A percentile compares a stretch with the other conserved stretches of the same genome.
Evolutionary conservation across 2,113 vertebrate species (phyloP).

Genomic region (Recurvirostra avosetta): DNA sequence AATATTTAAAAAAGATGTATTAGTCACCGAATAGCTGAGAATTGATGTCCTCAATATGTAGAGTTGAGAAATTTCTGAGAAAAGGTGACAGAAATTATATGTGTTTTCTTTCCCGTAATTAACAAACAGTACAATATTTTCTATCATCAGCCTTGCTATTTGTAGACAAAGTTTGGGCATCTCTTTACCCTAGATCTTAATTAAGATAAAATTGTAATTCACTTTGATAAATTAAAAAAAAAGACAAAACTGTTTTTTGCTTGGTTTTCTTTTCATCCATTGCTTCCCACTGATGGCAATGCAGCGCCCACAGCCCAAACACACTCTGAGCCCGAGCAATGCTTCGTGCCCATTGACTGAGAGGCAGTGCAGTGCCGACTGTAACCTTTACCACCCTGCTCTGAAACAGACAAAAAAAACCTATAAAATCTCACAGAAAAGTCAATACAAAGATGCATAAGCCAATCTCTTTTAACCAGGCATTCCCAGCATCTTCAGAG

Average conservation of each 20-base stretch:
- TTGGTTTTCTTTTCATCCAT: neutral
- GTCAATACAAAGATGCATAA: neutral
- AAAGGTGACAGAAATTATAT: neutral
- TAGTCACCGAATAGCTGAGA: neutral
- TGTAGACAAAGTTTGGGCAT: neutral
- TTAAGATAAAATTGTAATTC: neutral
- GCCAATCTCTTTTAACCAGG: neutral
- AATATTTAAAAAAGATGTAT: neutral
- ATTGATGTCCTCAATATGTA: neutral
- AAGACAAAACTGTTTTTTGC: rapidly evolving
- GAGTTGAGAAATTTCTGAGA: neutral
- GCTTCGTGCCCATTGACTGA: neutral
- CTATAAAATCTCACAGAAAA: neutral
- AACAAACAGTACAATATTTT: neutral
- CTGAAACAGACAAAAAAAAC: neutral
- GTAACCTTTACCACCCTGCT: neutral
- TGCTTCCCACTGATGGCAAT: neutral
- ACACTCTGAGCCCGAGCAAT: neutral
- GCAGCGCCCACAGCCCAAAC: neutral
- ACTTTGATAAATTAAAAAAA: neutral
- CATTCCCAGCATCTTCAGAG: neutral
- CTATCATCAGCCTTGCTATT: neutral
- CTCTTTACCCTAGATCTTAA: neutral
- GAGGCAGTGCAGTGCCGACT: neutral
- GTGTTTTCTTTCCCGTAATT: neutral